Conservation (phyloP, 2,113 vertebrate genomes). For the Plestiodon gilberti region DNA sequence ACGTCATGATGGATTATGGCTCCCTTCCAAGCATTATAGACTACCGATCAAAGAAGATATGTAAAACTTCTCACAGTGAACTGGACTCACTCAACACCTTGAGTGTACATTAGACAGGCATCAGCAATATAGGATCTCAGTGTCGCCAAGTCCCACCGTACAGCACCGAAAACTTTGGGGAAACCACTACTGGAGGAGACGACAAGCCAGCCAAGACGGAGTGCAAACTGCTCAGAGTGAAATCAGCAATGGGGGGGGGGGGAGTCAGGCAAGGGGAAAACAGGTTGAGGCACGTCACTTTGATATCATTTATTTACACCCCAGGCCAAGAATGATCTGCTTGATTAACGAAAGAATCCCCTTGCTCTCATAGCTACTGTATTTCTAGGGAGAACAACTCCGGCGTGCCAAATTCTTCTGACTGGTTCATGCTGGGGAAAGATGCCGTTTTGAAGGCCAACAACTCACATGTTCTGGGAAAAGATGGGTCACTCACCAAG, state of each 20-base stretch:
- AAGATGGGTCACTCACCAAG: too few species aligned
- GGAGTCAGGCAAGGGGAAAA: not conserved
- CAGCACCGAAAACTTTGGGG: not conserved
- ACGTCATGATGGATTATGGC: not conserved
- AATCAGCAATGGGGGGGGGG: not conserved
- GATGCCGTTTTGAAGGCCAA: too few species aligned
- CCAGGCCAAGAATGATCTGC: not conserved
- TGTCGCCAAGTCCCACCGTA: not conserved
- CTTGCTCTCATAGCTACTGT: too few species aligned
- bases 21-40: not conserved
- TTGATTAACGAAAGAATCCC: not conserved
- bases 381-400: not conserved
- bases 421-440: not conserved
- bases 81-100: not conserved
- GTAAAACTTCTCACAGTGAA: not conserved
- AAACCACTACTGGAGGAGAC: not conserved
- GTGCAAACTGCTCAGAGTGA: not conserved
- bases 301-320: conserved; percentile 17
- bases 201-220: not conserved
- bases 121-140: not conserved
- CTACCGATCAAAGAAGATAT: not conserved
- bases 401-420: not conserved
- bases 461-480: too few species aligned
- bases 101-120: not conserved
- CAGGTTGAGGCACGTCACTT: not conserved